Percentiles rank a stretch among this genome's conserved stretches.
Evolutionary conservation across 2,113 vertebrate species (phyloP).

Genomic region (Tricholaema leucomelas): DNA sequence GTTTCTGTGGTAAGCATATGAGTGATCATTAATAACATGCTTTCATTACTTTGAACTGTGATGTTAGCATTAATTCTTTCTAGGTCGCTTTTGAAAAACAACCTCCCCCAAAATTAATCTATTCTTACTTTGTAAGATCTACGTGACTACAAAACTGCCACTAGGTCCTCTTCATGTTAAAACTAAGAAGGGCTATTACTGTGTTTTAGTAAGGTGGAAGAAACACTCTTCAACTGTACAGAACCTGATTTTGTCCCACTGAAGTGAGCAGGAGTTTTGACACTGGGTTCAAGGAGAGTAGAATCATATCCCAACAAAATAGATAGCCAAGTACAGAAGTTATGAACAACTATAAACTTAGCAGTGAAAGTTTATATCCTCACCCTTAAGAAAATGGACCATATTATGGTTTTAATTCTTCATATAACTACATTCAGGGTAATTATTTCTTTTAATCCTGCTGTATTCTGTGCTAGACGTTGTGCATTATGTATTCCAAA

Average conservation of each 20-base stretch:
- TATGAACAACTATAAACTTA: not conserved
- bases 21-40: not conserved
- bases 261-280: not conserved
- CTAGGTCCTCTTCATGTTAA: not conserved
- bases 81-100: not conserved
- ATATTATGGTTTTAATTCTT: not conserved
- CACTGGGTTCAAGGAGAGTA: not conserved
- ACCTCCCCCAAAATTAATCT: not conserved
- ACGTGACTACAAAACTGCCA: not conserved
- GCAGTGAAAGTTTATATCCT: not conserved
- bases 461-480: not conserved
- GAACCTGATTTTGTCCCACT: not conserved
- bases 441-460: not conserved
- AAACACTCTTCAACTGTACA: not conserved
- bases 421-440: not conserved
- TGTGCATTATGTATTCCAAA: not conserved
- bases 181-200: not conserved
- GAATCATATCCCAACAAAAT: not conserved
- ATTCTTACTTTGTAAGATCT: not conserved
- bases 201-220: not conserved
- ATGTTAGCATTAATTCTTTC: not conserved
- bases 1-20: not conserved
- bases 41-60: not conserved
- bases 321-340: not conserved
- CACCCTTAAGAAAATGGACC: not conserved